phyloP scores from a whole-genome alignment of 2,797 vertebrate genomes.

The Eupleurogrammus muticus region DNA sequence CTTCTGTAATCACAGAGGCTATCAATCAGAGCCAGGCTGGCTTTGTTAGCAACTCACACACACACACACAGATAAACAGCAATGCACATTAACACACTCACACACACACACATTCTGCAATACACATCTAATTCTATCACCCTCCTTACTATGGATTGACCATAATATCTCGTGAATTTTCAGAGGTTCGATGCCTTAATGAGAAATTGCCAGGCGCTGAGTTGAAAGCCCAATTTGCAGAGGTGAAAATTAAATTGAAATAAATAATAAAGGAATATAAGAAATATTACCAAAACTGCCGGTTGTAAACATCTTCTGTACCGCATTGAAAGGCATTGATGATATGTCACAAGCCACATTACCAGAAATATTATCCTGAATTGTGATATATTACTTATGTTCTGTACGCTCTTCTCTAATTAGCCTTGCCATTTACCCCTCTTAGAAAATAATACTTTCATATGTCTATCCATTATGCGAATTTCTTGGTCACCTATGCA shows the following conservation, averaged over 20 bases:
- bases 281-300: slow-evolving; percentile 5
- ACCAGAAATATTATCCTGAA: background rate
- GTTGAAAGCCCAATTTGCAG: slow-evolving; percentile 2
- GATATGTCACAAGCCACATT: background rate
- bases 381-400: background rate
- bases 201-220: background rate
- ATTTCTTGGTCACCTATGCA: slow-evolving; percentile 7
- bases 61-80: too few relatives aligned
- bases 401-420: background rate
- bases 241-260: background rate
- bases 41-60: slow-evolving; percentile 16
- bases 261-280: background rate
- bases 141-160: background rate
- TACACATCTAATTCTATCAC: slow-evolving; percentile 16
- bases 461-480: background rate
- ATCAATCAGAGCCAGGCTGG: slow-evolving; percentile 32
- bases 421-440: background rate
- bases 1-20: slow-evolving; percentile 24
- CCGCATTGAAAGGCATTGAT: background rate
- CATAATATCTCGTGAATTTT: background rate
- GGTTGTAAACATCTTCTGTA: background rate
- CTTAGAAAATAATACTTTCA: background rate
- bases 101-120: slow-evolving; percentile 12
- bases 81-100: background rate
- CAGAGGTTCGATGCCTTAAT: slow-evolving; percentile 14